Evolutionary conservation across 2,797 vertebrate genomes (phyloP).

Genomic region (Discoglossus pictus): DNA sequence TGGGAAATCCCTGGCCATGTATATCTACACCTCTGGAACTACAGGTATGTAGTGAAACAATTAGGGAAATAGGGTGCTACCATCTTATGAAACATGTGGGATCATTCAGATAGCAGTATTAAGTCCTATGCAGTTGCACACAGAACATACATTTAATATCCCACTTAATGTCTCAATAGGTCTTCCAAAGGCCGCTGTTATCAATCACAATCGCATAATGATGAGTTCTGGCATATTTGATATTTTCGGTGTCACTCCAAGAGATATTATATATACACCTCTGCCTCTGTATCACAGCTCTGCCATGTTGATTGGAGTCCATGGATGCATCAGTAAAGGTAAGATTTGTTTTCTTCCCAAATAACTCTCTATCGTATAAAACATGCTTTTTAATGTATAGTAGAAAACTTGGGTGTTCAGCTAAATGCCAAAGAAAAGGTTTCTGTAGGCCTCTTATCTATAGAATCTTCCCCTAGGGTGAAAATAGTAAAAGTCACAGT

Average conservation of each 20-base stretch:
- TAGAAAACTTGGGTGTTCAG: no score
- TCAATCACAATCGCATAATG: slow-evolving; percentile 76
- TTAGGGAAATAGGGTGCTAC: no score
- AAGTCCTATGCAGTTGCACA: no score
- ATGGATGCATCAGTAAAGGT: slow-evolving; percentile 79
- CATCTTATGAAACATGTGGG: no score
- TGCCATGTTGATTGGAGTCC: slow-evolving; percentile 76
- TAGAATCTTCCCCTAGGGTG: no score
- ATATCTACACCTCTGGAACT: slow-evolving; percentile 90
- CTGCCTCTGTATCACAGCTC: slow-evolving; percentile 87
- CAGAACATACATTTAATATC: not conserved
- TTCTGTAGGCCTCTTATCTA: no score
- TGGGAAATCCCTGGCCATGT: slow-evolving; percentile 76
- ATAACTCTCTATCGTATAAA: no score
- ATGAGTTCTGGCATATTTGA: slow-evolving; percentile 59
- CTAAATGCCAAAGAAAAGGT: no score
- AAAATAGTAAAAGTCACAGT: no score
- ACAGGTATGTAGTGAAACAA: slow-evolving; percentile 75
- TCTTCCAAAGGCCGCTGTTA: slow-evolving; percentile 84
- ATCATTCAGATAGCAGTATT: no score
- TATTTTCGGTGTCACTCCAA: slow-evolving; percentile 56
- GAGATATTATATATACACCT: slow-evolving; percentile 76
- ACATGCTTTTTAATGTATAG: no score
- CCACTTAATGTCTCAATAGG: slow-evolving; percentile 64
- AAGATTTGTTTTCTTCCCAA: not conserved